These are phyloP conservation scores for Laterallus jamaicensis DNA, from an alignment of 2,113 vertebrate genomes.

Conservation along the genomic window DNA sequence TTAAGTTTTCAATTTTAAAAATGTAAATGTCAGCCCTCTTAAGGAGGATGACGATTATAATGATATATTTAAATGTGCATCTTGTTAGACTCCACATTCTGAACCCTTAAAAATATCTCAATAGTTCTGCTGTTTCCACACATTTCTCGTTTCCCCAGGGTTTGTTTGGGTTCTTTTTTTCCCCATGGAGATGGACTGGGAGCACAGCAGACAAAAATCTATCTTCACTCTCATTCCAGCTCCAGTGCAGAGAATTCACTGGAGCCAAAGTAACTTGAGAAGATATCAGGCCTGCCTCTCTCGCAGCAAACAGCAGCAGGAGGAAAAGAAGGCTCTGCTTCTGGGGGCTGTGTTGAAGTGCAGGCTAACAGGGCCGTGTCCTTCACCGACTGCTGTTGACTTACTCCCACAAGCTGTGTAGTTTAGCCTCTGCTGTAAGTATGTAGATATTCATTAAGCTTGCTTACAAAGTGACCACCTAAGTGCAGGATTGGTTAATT, in stretches of 20 bases:
- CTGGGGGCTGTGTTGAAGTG: too few species aligned
- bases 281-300: background rate
- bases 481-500: background rate
- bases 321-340: background rate
- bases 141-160: too few species aligned
- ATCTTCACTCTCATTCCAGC: background rate
- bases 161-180: background rate
- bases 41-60: background rate
- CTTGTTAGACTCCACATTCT: background rate
- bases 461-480: background rate
- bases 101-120: background rate
- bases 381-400: background rate
- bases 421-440: background rate
- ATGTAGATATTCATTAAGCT: background rate
- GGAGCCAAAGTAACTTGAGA: background rate
- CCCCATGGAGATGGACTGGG: background rate
- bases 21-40: background rate
- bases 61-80: accelerated
- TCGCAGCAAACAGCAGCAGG: background rate
- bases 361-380: background rate
- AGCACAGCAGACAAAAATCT: background rate
- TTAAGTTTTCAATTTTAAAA: background rate
- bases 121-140: background rate
- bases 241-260: background rate
- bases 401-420: background rate